Base-by-base conservation (phyloP, 2,797 vertebrate genomes). In the Crocidura indochinensis region DNA sequence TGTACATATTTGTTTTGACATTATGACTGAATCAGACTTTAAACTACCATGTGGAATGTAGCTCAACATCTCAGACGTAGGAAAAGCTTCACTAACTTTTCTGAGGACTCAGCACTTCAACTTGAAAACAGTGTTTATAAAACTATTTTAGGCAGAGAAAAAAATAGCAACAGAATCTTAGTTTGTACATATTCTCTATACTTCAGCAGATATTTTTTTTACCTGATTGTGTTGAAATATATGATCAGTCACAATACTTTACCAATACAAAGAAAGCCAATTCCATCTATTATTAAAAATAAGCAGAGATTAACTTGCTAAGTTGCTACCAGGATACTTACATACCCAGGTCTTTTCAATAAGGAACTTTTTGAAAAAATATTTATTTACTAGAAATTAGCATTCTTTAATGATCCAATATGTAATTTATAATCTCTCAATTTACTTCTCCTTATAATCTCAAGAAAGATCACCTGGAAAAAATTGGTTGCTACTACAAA, bases 261-360 rank as follows among this genome's bases (percentile, higher is more conserved):
- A 8, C 64, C 17, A 62, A 29, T 75, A 24, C 68, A 72, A 69
- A 76, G 51, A 44, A 82, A 81, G 74, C 6, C 12, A 82, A 49
- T 8, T 56, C 11, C 8, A 84, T 10, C 19, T 87, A 92, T 56
- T 82, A 26, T 38, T 38, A 38, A 38, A 38, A 38, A 38, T 8
- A 88, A 31, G 26, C 19, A 12, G 81, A 88, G 69, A 62, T 75
- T 1, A 67, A 80, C 73, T 88, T 82, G 49, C 26, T 81, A 53
- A 24, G 24, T 74, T 24, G 80, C 17, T 60, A 51, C 24, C 22
- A 24, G 9, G 14, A 82, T 19, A 71, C 15, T 84, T 56, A 60
- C 14, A 2, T 95, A 89, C 78, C 38, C 26, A 85, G 56, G 17
- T 27, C 47, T 95, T 11, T 10, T 94, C 8, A 10, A 29, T 24